Percentiles rank a stretch among this genome's conserved stretches.
phyloP scores from a whole-genome alignment of 2,888 invertebrate species.

The Rhynchonema sp. region DNA sequence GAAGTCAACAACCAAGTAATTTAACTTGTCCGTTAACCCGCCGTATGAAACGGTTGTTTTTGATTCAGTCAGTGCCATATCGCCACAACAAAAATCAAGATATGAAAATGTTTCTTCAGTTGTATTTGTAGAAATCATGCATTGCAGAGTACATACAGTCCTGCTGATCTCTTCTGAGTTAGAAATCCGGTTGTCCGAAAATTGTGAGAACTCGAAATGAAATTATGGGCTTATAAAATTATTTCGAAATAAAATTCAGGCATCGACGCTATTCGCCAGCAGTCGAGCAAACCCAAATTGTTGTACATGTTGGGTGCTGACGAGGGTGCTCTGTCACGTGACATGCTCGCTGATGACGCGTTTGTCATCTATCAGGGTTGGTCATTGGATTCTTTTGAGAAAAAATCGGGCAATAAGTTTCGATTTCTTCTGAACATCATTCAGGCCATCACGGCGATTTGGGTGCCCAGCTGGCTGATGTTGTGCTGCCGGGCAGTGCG shows the following conservation, averaged over 20 bases:
- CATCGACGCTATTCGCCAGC: constrained; percentile 41
- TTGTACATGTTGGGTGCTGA: constrained; percentile 87
- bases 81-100: too few relatives aligned
- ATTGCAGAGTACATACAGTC: constrained; percentile 7
- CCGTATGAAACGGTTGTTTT: too few relatives aligned
- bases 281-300: constrained; percentile 38
- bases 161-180: constrained; percentile 10
- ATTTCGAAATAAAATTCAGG: too few relatives aligned
- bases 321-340: constrained; percentile 51
- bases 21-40: too few relatives aligned
- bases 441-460: constrained; percentile 83
- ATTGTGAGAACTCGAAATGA: too few relatives aligned
- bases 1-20: too few relatives aligned
- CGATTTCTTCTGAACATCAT: neutral
- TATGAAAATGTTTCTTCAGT: too few relatives aligned
- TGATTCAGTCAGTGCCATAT: too few relatives aligned
- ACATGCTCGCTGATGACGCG: constrained; percentile 56
- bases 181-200: constrained; percentile 54
- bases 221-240: too few relatives aligned
- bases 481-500: constrained; percentile 75
- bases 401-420: neutral
- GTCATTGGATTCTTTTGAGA: neutral
- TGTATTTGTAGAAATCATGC: too few relatives aligned
- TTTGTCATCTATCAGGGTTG: constrained; percentile 57
- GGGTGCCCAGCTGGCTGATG: constrained; percentile 77